Evolutionary conservation across 2,113 vertebrate species (phyloP).

Genomic region (Antigone vipio): DNA sequence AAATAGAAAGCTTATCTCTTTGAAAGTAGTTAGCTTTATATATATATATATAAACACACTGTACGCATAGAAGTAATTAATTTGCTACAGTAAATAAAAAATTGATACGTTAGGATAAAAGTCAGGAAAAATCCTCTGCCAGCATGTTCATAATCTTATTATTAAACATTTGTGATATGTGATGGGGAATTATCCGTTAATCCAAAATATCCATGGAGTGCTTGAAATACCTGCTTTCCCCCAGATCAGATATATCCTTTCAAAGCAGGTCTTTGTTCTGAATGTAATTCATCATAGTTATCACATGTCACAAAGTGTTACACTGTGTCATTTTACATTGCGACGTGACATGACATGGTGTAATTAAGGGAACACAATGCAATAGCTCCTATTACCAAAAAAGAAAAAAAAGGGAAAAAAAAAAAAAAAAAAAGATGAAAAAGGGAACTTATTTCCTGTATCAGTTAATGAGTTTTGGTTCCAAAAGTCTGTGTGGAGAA

Average conservation of each 20-base stretch:
- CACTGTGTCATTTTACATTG: slow-evolving; percentile 74
- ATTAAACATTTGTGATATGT: slow-evolving; percentile 49
- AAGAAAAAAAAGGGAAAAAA: background rate
- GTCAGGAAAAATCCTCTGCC: slow-evolving; percentile 7
- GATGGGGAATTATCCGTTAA: slow-evolving; percentile 8
- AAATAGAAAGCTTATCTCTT: slow-evolving; percentile 29
- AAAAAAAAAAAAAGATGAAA: background rate
- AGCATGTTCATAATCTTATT: slow-evolving; percentile 31
- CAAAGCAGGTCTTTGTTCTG: slow-evolving; percentile 61
- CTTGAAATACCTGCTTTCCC: slow-evolving; percentile 38
- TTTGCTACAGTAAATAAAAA: slow-evolving; percentile 48
- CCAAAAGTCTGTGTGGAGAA: slow-evolving; percentile 6
- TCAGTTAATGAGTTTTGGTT: slow-evolving; percentile 67
- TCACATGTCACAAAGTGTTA: slow-evolving; percentile 74
- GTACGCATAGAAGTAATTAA: slow-evolving; percentile 7
- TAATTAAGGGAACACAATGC: slow-evolving; percentile 75
- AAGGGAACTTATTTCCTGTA: slow-evolving; percentile 40
- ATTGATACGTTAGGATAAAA: slow-evolving; percentile 13
- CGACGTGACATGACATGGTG: slow-evolving; percentile 71
- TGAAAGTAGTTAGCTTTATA: background rate
- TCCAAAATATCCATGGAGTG: slow-evolving; percentile 12
- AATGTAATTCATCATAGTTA: slow-evolving; percentile 81
- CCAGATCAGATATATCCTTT: slow-evolving; percentile 54
- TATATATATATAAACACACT: background rate
- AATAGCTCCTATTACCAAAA: slow-evolving; percentile 52